These are phyloP conservation scores for Amphipyra berbera DNA, from an alignment of 2,888 invertebrate species.

Conservation along the genomic window DNA sequence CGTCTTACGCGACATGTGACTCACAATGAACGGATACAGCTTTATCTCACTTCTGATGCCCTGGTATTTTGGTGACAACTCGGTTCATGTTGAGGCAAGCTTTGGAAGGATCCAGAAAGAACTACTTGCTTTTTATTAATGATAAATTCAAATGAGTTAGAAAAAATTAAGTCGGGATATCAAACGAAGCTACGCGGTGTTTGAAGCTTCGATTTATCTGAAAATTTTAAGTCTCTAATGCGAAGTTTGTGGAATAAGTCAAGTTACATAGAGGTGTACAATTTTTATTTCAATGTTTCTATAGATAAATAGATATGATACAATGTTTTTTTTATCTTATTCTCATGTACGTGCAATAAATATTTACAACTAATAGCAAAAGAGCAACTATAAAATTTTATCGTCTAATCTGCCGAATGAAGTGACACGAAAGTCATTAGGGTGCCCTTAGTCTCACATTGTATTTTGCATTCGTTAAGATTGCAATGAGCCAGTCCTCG, in stretches of 20 bases:
- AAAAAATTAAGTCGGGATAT: not conserved
- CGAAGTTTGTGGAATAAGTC: slow-evolving; percentile 12
- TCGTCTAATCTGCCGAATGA: slow-evolving; percentile 59
- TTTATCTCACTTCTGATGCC: slow-evolving; percentile 75
- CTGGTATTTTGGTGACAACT: slow-evolving; percentile 72
- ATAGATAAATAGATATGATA: not conserved
- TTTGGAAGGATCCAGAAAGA: slow-evolving; percentile 22
- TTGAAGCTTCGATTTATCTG: too few relatives aligned
- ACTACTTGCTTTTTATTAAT: not conserved
- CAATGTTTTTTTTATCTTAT: not conserved
- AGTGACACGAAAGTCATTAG: slow-evolving; percentile 64
- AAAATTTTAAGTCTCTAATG: too few relatives aligned
- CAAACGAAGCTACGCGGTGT: too few relatives aligned
- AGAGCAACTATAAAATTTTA: slow-evolving; percentile 38
- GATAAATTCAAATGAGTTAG: too few relatives aligned
- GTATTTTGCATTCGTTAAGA: slow-evolving; percentile 76
- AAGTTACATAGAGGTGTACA: slow-evolving; percentile 3
- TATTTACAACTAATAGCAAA: not conserved
- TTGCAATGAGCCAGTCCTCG: slow-evolving; percentile 68
- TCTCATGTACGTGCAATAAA: not conserved
- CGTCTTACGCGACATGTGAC: slow-evolving; percentile 84
- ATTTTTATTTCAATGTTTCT: not conserved
- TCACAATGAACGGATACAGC: slow-evolving; percentile 83
- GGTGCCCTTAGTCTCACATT: slow-evolving; percentile 72
- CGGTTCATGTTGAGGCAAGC: slow-evolving; percentile 44